Base-by-base conservation (phyloP, 2,888 invertebrate species). In the Idaea aversata region DNA sequence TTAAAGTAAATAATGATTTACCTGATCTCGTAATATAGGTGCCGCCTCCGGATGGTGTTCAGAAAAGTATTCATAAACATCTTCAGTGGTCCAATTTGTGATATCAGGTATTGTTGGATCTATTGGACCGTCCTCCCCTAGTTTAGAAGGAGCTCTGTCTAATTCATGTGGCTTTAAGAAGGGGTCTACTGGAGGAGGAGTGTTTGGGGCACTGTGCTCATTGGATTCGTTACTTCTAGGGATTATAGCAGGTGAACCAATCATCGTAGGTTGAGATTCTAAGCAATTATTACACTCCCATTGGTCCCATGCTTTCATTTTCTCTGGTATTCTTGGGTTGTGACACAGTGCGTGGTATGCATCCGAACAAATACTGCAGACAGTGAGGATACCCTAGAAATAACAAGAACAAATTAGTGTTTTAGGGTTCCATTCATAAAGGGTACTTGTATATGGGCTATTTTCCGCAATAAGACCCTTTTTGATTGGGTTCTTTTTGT, bases 271-370 rank as follows among this genome's bases (percentile, higher is more conserved):
- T 5, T 84, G 85, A 57, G 91, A 85, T 73, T 92, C 90, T 16
- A 90, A 86, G 74, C 97, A 97, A 72, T 96, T 95, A 65, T 93
- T 93, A 77, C 97, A 97, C 67, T 95, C 93, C 96, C 97, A 97
- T 74, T 95, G 95, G 59, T 93, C 90, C 80, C 94, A 94, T 15
- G 94, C 93, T 81, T 94, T 94, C 60, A 87, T 78, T 70, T 93
- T 92, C 68, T 94, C 94, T 5, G 91, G 87, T 70, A 96, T 93
- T 60, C 94, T 93, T 5, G 98, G 97, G 57, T 94, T 90, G 79
- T 98, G 98, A 80, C 98, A 98, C 47, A 94, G 90, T 69, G 95
- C 94, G 85, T 98, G 98, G 83, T 97, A 98, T 5, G 96, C 96
- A 85, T 97, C 97, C 61, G 97, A 96, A 84, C 98, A 98, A 47